These are phyloP conservation scores for Amphiprion clarkii DNA, from an alignment of 2,797 vertebrate genomes.

Conservation along the genomic window DNA sequence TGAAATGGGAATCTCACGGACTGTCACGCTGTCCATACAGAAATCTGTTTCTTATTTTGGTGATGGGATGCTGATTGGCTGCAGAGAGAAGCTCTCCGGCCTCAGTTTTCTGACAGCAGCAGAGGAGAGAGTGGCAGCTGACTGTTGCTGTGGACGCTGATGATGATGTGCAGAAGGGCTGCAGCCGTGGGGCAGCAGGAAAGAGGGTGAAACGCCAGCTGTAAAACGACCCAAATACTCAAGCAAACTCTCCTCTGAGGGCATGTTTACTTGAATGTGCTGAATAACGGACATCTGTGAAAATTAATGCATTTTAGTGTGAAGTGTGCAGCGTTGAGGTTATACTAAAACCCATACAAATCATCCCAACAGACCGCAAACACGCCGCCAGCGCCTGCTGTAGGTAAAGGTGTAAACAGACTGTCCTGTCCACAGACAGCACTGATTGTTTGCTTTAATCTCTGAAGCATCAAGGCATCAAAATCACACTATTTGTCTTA, in stretches of 20 bases:
- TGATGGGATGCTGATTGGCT: constrained; percentile 15
- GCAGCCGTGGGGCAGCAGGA: constrained; percentile 9
- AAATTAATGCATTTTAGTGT: not conserved
- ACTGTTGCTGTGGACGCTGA: not conserved
- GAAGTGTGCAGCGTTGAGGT: not conserved
- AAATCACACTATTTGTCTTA: too few species aligned
- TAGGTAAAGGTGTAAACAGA: not conserved
- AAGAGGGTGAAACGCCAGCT: not conserved
- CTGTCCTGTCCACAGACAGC: not conserved
- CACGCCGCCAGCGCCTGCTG: not conserved
- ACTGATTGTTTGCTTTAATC: not conserved
- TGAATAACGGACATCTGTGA: too few species aligned
- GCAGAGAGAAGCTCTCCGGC: constrained; percentile 16
- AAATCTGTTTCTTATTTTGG: not conserved
- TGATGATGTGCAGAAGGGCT: constrained; percentile 13
- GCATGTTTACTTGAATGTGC: not conserved
- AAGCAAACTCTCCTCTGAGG: not conserved
- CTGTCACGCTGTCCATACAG: not conserved
- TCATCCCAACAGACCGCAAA: too few species aligned
- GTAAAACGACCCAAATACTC: not conserved
- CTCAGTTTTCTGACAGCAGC: constrained; percentile 13
- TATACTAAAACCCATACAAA: not conserved
- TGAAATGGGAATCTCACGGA: not conserved
- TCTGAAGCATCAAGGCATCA: too few species aligned
- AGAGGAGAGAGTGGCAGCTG: constrained; percentile 31